These are phyloP conservation scores for Scytalopus superciliaris DNA, from an alignment of 2,113 vertebrate species.

Conservation along the genomic window DNA sequence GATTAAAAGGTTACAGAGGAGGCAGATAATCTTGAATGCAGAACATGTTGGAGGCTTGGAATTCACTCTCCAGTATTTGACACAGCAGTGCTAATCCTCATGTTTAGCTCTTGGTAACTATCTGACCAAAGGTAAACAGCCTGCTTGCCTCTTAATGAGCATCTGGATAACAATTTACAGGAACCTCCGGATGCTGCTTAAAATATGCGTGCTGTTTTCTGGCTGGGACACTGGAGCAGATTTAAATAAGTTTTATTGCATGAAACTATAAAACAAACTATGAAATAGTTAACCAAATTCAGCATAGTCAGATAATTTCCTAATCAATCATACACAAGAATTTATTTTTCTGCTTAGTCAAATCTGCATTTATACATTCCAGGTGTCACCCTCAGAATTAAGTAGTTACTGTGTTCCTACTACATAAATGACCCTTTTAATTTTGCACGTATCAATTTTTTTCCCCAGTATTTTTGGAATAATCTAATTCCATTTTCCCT, in stretches of 20 bases:
- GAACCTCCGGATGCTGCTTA: background rate
- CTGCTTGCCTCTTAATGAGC: background rate
- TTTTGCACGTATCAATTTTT: background rate
- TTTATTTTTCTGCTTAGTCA: background rate
- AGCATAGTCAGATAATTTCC: background rate
- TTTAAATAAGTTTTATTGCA: background rate
- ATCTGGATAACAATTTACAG: background rate
- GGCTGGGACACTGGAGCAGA: background rate
- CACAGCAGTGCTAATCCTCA: background rate
- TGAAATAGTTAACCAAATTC: background rate
- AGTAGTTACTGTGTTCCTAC: background rate
- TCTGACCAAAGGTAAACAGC: background rate
- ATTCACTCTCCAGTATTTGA: background rate
- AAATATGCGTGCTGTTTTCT: background rate
- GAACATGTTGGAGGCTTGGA: background rate
- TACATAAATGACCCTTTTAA: background rate
- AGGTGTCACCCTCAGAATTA: background rate
- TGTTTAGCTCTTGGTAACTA: background rate
- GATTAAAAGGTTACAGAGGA: constrained; percentile 7
- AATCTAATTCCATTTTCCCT: background rate
- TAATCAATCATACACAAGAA: background rate
- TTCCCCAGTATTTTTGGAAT: background rate
- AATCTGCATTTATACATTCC: background rate
- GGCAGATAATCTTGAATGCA: background rate
- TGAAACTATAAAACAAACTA: background rate